Evolutionary conservation across 2,888 invertebrate species (phyloP).

Genomic region (Agrochola macilenta): DNA sequence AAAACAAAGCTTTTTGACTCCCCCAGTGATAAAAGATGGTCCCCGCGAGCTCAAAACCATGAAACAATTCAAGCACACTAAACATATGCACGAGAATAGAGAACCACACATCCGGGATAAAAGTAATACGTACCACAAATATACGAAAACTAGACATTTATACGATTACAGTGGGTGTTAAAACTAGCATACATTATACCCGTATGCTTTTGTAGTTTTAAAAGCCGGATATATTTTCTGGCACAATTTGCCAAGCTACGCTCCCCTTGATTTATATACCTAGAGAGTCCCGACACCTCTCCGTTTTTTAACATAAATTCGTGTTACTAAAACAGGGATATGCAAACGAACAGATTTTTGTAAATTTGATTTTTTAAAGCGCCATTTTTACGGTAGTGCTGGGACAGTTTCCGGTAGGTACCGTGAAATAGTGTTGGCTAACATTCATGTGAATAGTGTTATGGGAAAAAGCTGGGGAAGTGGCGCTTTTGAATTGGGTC

Average conservation of each 20-base stretch:
- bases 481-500: conserved; percentile 17
- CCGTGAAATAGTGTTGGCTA: conserved; percentile 7
- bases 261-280: conserved; percentile 56
- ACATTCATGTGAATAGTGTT: conserved; percentile 13
- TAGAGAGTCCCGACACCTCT: conserved; percentile 45
- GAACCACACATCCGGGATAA: background rate
- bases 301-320: conserved; percentile 59
- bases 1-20: background rate
- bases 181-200: conserved; percentile 50
- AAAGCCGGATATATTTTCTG: conserved; percentile 57
- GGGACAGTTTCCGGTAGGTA: background rate
- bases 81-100: conserved; percentile 7
- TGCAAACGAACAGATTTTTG: conserved; percentile 52
- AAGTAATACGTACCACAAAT: conserved; percentile 29
- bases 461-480: background rate
- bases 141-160: conserved; percentile 42
- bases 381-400: conserved; percentile 25
- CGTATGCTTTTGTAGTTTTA: conserved; percentile 56
- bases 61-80: background rate
- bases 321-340: conserved; percentile 54
- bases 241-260: conserved; percentile 58
- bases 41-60: background rate
- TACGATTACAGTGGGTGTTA: conserved; percentile 44
- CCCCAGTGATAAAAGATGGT: background rate
- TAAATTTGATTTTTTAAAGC: conserved; percentile 54